These are phyloP conservation scores for Embidobia sp. DNA, from an alignment of 2,888 invertebrate species.

Conservation along the genomic window DNA sequence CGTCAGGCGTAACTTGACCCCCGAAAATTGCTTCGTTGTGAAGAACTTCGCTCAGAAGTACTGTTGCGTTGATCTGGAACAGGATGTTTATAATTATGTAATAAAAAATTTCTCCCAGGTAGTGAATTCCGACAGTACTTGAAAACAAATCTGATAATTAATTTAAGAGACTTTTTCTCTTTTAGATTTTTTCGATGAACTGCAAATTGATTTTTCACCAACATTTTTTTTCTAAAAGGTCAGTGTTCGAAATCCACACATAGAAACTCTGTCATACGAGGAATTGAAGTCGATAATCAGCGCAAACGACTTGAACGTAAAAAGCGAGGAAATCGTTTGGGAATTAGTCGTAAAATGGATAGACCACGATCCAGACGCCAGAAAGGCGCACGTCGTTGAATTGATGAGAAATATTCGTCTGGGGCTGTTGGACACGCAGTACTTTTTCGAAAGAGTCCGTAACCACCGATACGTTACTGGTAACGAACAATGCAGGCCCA, in stretches of 20 bases:
- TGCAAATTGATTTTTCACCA: too few species aligned
- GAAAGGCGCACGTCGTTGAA: slow-evolving; percentile 89
- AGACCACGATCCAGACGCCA: slow-evolving; percentile 87
- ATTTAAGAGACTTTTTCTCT: background rate
- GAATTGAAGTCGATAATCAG: slow-evolving; percentile 90
- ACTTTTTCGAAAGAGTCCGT: slow-evolving; percentile 94
- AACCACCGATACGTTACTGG: slow-evolving; percentile 93
- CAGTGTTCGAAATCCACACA: slow-evolving; percentile 88
- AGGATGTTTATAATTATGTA: slow-evolving; percentile 86
- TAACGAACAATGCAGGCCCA: slow-evolving; percentile 91
- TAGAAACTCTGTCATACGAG: slow-evolving; percentile 87
- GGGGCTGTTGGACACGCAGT: slow-evolving; percentile 92
- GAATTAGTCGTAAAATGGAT: slow-evolving; percentile 94
- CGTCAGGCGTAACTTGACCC: slow-evolving; percentile 86
- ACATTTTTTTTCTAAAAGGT: slow-evolving; percentile 81
- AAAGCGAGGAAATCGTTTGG: slow-evolving; percentile 94
- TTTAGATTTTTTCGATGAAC: background rate
- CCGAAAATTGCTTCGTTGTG: slow-evolving; percentile 92
- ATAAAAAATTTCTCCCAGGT: slow-evolving; percentile 89
- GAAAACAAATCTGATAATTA: too few species aligned
- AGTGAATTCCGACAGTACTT: background rate
- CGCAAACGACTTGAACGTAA: slow-evolving; percentile 92
- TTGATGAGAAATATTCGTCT: slow-evolving; percentile 91
- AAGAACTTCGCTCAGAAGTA: slow-evolving; percentile 91
- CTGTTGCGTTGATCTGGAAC: slow-evolving; percentile 88